Evolutionary conservation across 2,888 invertebrate genomes (phyloP).

Genomic region (Stenoptilia bipunctidactyla): DNA sequence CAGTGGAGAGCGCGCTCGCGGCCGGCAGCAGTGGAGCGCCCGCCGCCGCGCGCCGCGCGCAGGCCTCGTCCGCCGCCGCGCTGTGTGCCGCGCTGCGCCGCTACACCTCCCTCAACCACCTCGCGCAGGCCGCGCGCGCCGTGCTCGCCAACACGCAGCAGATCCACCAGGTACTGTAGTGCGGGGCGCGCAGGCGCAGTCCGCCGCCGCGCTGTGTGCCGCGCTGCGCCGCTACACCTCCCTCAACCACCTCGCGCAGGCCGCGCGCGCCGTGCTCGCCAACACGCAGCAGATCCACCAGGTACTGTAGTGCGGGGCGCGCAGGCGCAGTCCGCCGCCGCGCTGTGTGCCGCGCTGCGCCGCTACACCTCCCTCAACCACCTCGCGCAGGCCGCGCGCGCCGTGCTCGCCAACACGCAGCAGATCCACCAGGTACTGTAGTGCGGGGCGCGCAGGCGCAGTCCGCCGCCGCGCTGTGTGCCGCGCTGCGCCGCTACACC

Average conservation of each 20-base stretch:
- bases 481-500: not conserved
- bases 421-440: not conserved
- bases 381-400: not conserved
- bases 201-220: not conserved
- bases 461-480: too few species aligned
- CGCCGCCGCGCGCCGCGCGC: constrained; percentile 87
- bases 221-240: not conserved
- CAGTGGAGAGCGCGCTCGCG: constrained; percentile 86
- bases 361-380: not conserved
- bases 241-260: not conserved
- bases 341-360: too few species aligned
- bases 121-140: constrained; percentile 86
- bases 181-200: not conserved
- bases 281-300: not conserved
- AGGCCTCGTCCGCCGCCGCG: constrained; percentile 93
- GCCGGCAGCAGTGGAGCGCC: constrained; percentile 85
- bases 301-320: too few species aligned
- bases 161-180: constrained; percentile 45
- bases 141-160: constrained; percentile 87
- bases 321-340: too few species aligned
- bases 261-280: not conserved
- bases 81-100: constrained; percentile 91
- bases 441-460: too few species aligned
- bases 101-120: constrained; percentile 93
- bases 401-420: not conserved